Percentiles rank a stretch among this genome's conserved stretches.
Conservation (phyloP, 1,140 invertebrate genomes). For the Neodiprion fabricii region DNA sequence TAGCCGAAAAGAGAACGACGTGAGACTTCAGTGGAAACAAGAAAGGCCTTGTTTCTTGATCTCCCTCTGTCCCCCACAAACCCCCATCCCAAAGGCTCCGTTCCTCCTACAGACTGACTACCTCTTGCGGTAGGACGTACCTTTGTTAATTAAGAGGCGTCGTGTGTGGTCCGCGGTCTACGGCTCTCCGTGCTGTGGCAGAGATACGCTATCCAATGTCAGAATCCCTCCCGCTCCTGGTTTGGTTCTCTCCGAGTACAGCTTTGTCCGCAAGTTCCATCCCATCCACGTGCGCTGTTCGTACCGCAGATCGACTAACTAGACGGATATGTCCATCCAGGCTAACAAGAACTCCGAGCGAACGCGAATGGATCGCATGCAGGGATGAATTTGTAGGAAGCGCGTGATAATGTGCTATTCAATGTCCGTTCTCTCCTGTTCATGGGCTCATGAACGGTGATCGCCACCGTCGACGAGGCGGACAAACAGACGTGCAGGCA, state of each 20-base stretch:
- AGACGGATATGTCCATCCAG: conserved; percentile 17
- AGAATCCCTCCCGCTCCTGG: conserved; percentile 9
- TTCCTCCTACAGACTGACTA: background rate
- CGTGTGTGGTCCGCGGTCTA: conserved; percentile 46
- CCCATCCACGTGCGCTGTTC: conserved; percentile 18
- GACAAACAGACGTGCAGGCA: background rate
- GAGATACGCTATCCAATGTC: conserved; percentile 31
- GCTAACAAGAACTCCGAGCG: conserved; percentile 34
- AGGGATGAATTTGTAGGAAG: too few species aligned
- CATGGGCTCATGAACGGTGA: background rate
- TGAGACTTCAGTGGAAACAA: background rate
- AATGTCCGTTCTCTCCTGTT: too few species aligned
- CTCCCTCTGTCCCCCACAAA: background rate
- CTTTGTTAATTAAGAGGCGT: conserved; percentile 56
- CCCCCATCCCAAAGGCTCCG: background rate
- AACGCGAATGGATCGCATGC: conserved; percentile 22
- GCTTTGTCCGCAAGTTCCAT: too few species aligned
- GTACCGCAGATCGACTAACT: conserved; percentile 31
- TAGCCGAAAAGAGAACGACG: background rate
- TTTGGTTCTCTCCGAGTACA: conserved; percentile 16
- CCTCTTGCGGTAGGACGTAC: conserved; percentile 35
- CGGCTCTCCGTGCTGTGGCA: conserved; percentile 5
- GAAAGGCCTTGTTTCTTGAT: background rate
- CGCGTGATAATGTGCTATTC: too few species aligned
- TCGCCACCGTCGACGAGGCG: background rate